Evolutionary conservation across 1,140 invertebrate species (phyloP).

Genomic region (Orchestia grillus): DNA sequence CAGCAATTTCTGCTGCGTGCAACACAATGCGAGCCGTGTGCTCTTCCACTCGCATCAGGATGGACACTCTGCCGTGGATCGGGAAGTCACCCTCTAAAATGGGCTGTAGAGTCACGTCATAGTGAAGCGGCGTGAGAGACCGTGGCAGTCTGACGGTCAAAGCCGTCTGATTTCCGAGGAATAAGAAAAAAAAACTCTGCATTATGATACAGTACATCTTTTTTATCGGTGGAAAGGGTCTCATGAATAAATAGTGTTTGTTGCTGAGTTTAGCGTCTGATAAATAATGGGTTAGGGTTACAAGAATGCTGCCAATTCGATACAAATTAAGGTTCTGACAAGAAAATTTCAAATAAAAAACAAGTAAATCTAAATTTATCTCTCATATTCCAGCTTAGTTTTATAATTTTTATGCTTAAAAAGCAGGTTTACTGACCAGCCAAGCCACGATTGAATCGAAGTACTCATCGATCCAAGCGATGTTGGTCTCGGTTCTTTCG

Average conservation of each 20-base stretch:
- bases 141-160: slow-evolving; percentile 34
- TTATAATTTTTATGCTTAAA: not conserved
- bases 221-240: not conserved
- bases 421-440: slow-evolving; percentile 46
- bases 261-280: not conserved
- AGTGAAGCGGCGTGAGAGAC: not conserved
- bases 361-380: not conserved
- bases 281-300: not conserved
- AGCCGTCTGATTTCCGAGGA: not conserved
- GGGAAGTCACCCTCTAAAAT: slow-evolving; percentile 16
- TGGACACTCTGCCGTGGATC: not conserved
- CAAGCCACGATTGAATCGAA: slow-evolving; percentile 76
- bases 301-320: not conserved
- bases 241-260: not conserved
- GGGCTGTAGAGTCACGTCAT: slow-evolving; percentile 45
- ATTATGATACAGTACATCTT: not conserved
- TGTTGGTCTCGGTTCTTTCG: slow-evolving; percentile 83
- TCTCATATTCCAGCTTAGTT: not conserved
- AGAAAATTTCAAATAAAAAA: not conserved
- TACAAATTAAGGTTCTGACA: not conserved
- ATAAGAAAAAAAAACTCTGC: not conserved
- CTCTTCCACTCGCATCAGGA: not conserved
- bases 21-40: not conserved
- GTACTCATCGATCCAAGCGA: slow-evolving; percentile 84
- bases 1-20: slow-evolving; percentile 44